Conservation (phyloP, 2,113 vertebrate genomes). For the Callospermophilus lateralis region DNA sequence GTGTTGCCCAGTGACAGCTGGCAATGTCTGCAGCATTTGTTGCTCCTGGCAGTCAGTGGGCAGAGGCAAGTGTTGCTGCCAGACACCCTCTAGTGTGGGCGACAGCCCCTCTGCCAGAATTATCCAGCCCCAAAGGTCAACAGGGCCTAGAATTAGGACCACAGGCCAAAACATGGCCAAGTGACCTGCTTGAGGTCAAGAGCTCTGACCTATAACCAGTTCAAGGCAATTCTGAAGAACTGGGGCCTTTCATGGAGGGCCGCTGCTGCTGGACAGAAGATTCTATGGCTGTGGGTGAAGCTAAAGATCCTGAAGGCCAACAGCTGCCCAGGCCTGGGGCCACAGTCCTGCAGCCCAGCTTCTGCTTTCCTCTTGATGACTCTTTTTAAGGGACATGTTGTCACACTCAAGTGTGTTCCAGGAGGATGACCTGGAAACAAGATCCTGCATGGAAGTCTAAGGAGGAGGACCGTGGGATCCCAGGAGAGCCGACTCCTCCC, state of each 20-base stretch:
- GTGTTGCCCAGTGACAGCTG: neutral
- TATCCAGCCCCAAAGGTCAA: neutral
- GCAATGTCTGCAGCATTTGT: neutral
- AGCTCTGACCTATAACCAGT: neutral
- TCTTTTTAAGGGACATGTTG: neutral
- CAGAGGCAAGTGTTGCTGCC: neutral
- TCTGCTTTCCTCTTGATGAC: neutral
- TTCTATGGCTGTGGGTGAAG: neutral
- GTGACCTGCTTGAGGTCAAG: neutral
- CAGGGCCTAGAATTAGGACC: neutral
- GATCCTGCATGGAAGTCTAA: neutral
- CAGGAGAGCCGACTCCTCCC: neutral
- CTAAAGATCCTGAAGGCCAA: neutral
- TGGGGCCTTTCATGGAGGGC: neutral
- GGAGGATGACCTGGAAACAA: neutral
- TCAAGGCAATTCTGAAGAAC: neutral
- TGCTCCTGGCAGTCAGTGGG: no score
- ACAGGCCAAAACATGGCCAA: neutral
- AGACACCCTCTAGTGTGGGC: neutral
- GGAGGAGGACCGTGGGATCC: neutral
- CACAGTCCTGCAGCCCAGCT: accelerated
- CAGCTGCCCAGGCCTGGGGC: accelerated
- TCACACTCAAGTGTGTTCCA: neutral
- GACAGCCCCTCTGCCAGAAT: no score
- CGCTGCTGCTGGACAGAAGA: neutral